Conservation (phyloP, 2,113 vertebrate species). For the Pachycephala philippinensis region DNA sequence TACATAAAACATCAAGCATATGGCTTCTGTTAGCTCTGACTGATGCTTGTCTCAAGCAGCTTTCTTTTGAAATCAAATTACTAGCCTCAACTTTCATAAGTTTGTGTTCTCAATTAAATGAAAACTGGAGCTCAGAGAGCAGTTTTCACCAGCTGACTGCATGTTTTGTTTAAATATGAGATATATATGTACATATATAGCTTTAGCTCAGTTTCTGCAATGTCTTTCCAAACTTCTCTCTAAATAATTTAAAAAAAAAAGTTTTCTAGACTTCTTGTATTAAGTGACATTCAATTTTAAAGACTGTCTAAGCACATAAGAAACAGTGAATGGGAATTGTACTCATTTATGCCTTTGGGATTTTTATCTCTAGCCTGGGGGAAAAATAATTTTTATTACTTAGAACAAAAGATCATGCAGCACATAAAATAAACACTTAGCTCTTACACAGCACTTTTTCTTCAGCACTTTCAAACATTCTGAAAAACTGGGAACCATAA, state of each 20-base stretch:
- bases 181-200: background rate
- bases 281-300: background rate
- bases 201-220: background rate
- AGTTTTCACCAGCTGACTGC: conserved; percentile 17
- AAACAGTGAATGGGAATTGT: background rate
- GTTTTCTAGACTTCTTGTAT: background rate
- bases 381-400: background rate
- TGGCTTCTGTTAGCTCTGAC: conserved; percentile 33
- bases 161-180: conserved; percentile 20
- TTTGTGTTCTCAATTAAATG: conserved; percentile 59
- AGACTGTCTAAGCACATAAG: background rate
- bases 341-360: background rate
- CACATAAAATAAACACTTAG: conserved; percentile 1
- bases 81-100: conserved; percentile 50
- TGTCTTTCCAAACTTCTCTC: background rate
- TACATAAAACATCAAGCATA: background rate
- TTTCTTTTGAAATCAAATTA: conserved; percentile 61
- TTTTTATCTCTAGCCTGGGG: background rate
- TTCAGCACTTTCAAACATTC: background rate
- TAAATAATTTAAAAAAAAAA: background rate
- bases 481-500: background rate
- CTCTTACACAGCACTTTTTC: background rate
- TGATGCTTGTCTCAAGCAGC: conserved; percentile 16
- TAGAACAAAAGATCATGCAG: background rate
- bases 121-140: conserved; percentile 31